Conservation (phyloP, 23 tunicate species). For the Corella eumyota region DNA sequence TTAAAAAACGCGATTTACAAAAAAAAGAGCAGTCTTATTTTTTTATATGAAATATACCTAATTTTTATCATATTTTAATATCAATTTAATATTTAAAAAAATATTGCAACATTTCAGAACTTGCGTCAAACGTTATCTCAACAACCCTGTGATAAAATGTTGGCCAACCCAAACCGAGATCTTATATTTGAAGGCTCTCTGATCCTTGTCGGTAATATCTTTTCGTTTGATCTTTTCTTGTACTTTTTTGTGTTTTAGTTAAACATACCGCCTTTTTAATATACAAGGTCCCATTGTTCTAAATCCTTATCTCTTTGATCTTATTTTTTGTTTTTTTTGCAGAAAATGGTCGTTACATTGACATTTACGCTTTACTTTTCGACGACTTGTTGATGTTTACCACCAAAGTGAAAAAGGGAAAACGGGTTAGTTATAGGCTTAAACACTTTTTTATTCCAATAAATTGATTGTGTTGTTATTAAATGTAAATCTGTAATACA, state of each 20-base stretch:
- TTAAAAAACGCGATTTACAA: not conserved
- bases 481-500: too few species aligned
- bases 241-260: conserved; percentile 1
- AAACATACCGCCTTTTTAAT: too few species aligned
- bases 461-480: too few species aligned
- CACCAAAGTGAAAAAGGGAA: conserved; percentile 42
- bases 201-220: conserved; percentile 30
- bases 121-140: conserved; percentile 19
- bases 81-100: not conserved
- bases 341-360: conserved; percentile 50
- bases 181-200: conserved; percentile 53
- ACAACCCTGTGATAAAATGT: conserved; percentile 41
- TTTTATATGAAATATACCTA: not conserved
- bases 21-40: too few species aligned
- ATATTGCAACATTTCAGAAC: conserved; percentile 10
- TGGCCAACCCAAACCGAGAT: conserved; percentile 28
- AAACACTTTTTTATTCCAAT: too few species aligned
- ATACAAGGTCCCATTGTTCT: too few species aligned
- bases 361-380: conserved; percentile 40
- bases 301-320: too few species aligned
- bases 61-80: not conserved
- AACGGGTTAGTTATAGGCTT: conserved; percentile 24
- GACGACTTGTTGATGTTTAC: conserved; percentile 58
- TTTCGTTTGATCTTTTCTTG: too few species aligned
- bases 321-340: too few species aligned